Base-by-base conservation (phyloP, 2,113 vertebrate species). In the Catharus fuscescens region DNA sequence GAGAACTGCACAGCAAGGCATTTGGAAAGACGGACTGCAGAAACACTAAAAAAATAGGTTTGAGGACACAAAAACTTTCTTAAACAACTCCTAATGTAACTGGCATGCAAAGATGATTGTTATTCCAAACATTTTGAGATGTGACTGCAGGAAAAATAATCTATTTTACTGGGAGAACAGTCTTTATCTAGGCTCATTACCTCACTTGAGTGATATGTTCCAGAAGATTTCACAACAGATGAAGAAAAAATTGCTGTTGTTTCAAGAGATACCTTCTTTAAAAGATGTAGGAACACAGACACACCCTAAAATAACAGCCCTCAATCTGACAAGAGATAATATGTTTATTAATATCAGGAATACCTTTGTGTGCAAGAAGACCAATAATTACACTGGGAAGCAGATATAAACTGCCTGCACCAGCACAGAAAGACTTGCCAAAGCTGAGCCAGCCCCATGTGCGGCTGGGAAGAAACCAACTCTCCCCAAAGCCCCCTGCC, bases 211-310 rank as follows among this genome's bases (percentile, higher is more conserved):
- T 62, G 81, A 36, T 9, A 64, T 12, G 44, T 86, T 77, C 91
- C 79, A 91, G 69, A 93, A 91, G 80, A 91, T 80, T 96, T 93
- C 89, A 84, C 86, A 95, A 89, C 44, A 57, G 47, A 62, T 60
- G 14, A 67, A 76, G 69, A 77, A 83, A 69, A 69, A 78, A 79
- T 64, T 7, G 17, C 19, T 40, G 47, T 17, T 78, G 11, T 74
- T 91, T 89, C 71, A 86, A 48, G 16, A 40, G 18, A 12, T 6
- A 57, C 4, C 28, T 69, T 80, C 42, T 72, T 78, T 64, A 80
- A 79, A 79, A 90, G 28, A 54, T 1, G 2, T 10, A 38, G 4
- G 34, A 2, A 64, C 1, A 64, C 1, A 53, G 4, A 38, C 12
- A 28, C 25, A 29, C 10, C 17, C 21, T 28, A n/a, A 38, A 42